phyloP scores from a whole-genome alignment of 2,113 vertebrate species.

The Etia nguti region DNA sequence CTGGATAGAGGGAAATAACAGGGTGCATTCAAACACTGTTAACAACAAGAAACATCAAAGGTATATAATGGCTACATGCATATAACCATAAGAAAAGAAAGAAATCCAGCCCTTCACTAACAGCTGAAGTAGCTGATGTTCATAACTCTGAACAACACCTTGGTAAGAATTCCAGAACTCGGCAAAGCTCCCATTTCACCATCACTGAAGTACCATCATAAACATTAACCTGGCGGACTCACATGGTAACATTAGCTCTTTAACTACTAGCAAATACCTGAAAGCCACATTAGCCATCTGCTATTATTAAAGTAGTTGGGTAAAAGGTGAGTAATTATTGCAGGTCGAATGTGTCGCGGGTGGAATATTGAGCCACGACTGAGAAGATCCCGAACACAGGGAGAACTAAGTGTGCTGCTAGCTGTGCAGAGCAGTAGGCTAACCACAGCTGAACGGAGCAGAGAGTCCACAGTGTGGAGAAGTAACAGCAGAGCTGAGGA shows the following conservation, averaged over 20 bases:
- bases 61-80: background rate
- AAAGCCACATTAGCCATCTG: background rate
- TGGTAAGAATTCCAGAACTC: background rate
- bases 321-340: background rate
- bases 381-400: background rate
- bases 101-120: no score
- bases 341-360: background rate
- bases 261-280: background rate
- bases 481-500: background rate
- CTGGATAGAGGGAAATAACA: slow-evolving; percentile 65
- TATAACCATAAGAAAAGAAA: no score
- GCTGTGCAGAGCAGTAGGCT: no score
- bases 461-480: background rate
- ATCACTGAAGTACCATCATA: background rate
- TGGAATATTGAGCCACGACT: background rate
- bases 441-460: background rate
- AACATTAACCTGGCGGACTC: no score
- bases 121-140: background rate
- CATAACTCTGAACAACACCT: background rate
- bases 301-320: background rate
- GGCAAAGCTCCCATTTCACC: background rate
- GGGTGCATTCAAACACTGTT: background rate
- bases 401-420: fast-evolving
- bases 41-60: fast-evolving
- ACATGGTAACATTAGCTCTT: background rate